A percentile compares a stretch with the other conserved stretches of the same genome.
Conservation (phyloP, 2,888 invertebrate species). For the Drosophila emarginata region DNA sequence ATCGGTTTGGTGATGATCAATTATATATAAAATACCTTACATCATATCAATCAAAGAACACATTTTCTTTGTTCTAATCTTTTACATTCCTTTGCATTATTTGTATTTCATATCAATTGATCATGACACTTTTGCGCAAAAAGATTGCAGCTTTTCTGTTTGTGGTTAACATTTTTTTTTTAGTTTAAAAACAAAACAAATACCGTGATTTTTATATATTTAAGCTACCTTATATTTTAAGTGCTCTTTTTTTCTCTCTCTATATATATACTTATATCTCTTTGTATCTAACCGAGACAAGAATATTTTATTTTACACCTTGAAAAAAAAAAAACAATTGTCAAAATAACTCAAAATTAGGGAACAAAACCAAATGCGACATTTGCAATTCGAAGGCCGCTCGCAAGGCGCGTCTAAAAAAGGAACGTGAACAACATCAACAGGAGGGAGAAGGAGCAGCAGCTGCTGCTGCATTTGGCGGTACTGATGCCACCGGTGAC, state of each 20-base stretch:
- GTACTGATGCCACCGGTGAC: conserved; percentile 60
- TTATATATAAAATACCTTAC: conserved; percentile 20
- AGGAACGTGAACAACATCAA: conserved; percentile 84
- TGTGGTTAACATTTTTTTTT: conserved; percentile 44
- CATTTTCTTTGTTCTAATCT: conserved; percentile 4
- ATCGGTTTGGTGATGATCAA: conserved; percentile 77
- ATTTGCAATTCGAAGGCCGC: conserved; percentile 90
- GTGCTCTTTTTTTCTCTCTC: conserved; percentile 3
- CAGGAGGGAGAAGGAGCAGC: conserved; percentile 79
- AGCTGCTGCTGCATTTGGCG: conserved; percentile 79
- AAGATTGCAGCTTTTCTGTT: conserved; percentile 70
- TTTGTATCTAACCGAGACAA: conserved; percentile 70
- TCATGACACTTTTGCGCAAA: conserved; percentile 80
- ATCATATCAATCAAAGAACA: neutral
- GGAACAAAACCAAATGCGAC: conserved; percentile 95
- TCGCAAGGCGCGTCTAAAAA: conserved; percentile 88
- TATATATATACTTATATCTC: neutral
- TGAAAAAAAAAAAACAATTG: conserved; percentile 18
- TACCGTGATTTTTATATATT: conserved; percentile 13
- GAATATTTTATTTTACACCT: conserved; percentile 70
- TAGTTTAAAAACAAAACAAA: neutral
- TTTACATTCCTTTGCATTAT: conserved; percentile 12
- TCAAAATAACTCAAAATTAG: conserved; percentile 83
- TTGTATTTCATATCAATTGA: conserved; percentile 48
- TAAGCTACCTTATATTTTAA: conserved; percentile 48